Evolutionary conservation across 2,113 vertebrate genomes (phyloP).

Genomic region (Acanthochromis polyacanthus): DNA sequence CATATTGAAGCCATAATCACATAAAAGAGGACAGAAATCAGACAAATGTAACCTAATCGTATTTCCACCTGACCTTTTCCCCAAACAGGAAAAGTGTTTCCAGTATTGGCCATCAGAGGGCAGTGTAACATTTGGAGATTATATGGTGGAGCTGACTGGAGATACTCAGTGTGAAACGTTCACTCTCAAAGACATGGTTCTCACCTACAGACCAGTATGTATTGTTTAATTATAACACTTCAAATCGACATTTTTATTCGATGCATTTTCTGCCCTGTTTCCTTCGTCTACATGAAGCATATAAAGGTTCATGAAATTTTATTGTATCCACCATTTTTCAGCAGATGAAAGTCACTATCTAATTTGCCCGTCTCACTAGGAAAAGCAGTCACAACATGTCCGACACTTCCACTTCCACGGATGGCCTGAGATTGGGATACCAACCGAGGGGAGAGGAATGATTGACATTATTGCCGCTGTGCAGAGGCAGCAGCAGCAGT

Average conservation of each 20-base stretch:
- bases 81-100: conserved; percentile 93
- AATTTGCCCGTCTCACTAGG: conserved; percentile 73
- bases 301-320: conserved; percentile 15
- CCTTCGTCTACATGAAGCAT: not conserved
- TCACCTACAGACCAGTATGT: conserved; percentile 77
- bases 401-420: conserved; percentile 96
- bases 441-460: conserved; percentile 91
- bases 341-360: conserved; percentile 25
- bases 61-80: conserved; percentile 52
- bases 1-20: not conserved
- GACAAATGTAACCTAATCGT: conserved; percentile 14
- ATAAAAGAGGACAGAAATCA: conserved; percentile 36
- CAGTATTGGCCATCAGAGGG: conserved; percentile 94
- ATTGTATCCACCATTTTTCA: conserved; percentile 58
- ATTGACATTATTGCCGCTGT: conserved; percentile 94
- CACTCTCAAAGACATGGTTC: conserved; percentile 82
- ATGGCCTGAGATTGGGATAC: conserved; percentile 96
- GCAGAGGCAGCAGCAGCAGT: conserved; percentile 90
- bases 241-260: not conserved
- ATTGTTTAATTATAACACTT: not conserved
- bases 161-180: conserved; percentile 89
- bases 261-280: not conserved
- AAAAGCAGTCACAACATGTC: conserved; percentile 86
- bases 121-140: conserved; percentile 86
- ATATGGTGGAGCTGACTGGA: conserved; percentile 89